These are phyloP conservation scores for Eira barbara DNA, from an alignment of 2,113 vertebrate species.

Conservation along the genomic window DNA sequence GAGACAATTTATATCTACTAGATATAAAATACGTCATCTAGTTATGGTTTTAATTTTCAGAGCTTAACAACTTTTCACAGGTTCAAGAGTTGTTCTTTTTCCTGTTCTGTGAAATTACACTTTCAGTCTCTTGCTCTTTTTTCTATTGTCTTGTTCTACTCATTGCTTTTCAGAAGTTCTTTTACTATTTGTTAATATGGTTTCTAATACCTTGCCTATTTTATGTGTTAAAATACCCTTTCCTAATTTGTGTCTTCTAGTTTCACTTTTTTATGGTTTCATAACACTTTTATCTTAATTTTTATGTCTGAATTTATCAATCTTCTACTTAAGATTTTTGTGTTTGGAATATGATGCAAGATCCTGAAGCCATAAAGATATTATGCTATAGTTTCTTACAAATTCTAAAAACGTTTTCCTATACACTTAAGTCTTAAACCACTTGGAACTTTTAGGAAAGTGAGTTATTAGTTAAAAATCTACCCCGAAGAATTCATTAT, in stretches of 20 bases:
- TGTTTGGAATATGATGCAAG: neutral
- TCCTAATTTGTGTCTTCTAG: neutral
- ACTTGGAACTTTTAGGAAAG: neutral
- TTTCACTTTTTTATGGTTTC: neutral
- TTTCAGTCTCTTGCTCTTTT: neutral
- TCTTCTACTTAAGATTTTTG: neutral
- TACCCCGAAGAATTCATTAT: neutral
- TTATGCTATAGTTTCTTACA: neutral
- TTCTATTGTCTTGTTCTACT: neutral
- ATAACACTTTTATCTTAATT: neutral
- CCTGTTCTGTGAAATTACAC: neutral
- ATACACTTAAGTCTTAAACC: neutral
- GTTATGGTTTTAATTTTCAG: neutral
- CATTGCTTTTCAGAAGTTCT: neutral
- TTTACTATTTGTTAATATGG: neutral
- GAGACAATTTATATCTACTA: neutral
- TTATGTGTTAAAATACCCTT: neutral
- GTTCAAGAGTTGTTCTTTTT: slow-evolving; percentile 4
- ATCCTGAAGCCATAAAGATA: neutral
- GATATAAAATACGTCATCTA: neutral
- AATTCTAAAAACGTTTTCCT: neutral
- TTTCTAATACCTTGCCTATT: neutral
- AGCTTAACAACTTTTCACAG: neutral
- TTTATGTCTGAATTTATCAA: neutral
- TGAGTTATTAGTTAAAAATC: neutral